Base-by-base conservation (phyloP, 2,888 invertebrate genomes). In the Phymatocera aterrima region DNA sequence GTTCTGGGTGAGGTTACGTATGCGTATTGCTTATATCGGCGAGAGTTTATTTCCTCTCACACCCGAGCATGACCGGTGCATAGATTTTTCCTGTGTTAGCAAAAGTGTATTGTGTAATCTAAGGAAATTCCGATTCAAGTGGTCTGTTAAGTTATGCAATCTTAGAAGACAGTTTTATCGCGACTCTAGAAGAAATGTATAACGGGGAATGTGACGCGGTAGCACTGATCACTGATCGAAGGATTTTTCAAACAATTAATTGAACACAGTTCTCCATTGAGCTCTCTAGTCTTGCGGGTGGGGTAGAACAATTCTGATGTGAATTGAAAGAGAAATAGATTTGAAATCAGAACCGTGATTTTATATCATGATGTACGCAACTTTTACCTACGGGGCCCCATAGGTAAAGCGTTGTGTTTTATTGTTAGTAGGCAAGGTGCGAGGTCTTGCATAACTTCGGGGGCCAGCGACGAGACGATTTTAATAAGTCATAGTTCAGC, bases 391-490 rank as follows among this genome's bases (percentile, higher is more conserved):
- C 15, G 1, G 5, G 40, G 40, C 5, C n/a, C 46, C 12, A 15
- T 18, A 21, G 21, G 2, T 10, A 21, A 3, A 21, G 54, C 1
- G 18, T 2, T 54, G 15, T 61, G 8, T 61, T 61, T 61, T 28
- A 15, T n/a, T n/a, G 34, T 3, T n/a, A 3, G 24, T 6, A 43
- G 15, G 51, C 31, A 8, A 68, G 6, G n/a, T 28, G 8, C 70
- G 70, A 46, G n/a, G 5, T 12, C 51, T 54, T 12, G 34, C 51
- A 51, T 51, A 51, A 72, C 18, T 51, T 37, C 4, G 31, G 5
- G 54, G 72, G 72, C 51, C 51, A 72, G 34, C 21, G 21, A 37
- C 18, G 54, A 72, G 68, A 72, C 51, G 72, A 37, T 51, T 72
- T 8, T 72, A 51, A 51, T 72, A 18, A 34, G 51, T 72, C 72